These are phyloP conservation scores for Trileptium ribeirensis DNA, from an alignment of 2,888 invertebrate species.

Conservation along the genomic window DNA sequence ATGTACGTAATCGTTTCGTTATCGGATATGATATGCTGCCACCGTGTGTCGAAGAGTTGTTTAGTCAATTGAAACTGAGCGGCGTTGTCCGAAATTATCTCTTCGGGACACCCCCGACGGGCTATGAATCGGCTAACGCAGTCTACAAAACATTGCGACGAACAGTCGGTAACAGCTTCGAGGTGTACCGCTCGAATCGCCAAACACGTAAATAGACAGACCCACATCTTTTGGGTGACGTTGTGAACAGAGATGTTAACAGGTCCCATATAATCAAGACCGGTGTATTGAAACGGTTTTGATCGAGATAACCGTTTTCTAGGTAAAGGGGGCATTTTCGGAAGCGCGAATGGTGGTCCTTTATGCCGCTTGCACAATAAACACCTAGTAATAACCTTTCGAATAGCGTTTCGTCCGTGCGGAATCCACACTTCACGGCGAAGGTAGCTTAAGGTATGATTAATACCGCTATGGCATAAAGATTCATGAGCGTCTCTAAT, in stretches of 20 bases:
- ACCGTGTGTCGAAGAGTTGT: constrained; percentile 42
- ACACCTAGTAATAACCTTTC: neutral
- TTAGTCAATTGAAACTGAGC: constrained; percentile 50
- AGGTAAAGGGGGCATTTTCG: neutral
- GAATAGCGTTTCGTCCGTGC: neutral
- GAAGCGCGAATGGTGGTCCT: neutral
- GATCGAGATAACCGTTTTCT: neutral
- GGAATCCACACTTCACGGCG: constrained; percentile 18
- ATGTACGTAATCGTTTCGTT: constrained; percentile 1
- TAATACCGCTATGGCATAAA: neutral
- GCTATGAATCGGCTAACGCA: constrained; percentile 47
- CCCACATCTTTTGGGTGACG: constrained; percentile 40
- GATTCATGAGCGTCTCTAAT: neutral
- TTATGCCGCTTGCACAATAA: neutral
- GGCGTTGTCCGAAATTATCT: constrained; percentile 52
- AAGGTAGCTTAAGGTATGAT: constrained; percentile 16
- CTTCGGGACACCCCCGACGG: constrained; percentile 44
- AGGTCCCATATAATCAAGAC: constrained; percentile 52
- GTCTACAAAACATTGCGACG: constrained; percentile 44
- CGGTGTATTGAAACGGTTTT: constrained; percentile 33
- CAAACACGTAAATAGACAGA: constrained; percentile 52
- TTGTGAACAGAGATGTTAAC: constrained; percentile 41
- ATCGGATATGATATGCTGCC: constrained; percentile 8
- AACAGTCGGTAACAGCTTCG: constrained; percentile 46
- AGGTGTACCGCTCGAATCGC: constrained; percentile 51